Evolutionary conservation across 1,140 invertebrate genomes (phyloP), one percentile per base, ranked within the genome.

Genomic region (Aethina tumida): DNA sequence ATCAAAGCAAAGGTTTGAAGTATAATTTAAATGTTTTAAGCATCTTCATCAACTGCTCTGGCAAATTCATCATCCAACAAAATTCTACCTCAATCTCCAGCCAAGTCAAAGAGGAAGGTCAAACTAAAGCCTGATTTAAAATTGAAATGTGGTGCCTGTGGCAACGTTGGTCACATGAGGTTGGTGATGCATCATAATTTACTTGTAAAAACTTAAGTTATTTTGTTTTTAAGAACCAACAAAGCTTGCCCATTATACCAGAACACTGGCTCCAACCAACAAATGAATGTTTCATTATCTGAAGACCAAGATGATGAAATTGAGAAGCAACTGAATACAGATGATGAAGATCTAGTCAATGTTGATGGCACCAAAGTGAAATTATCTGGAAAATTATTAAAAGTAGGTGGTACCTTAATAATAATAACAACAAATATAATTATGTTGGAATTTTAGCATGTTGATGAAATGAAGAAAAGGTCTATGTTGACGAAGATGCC

Each of bases 131-230:
- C 87, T 16, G 85, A 93, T 63, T 68, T 93, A 2, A 92, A 93
- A 67, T 69, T 99, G 12, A 84, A 84, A 68, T 99, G 96, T 65
- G 93, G 95, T 10, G 94, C 95, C 9, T 99, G 96, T 67, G 94
- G 94, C 3, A 84, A 90, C 53, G 82, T 81, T 15, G 79, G 80
- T 1, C 77, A 81, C 48, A 81, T 81, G 78, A 69, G 56, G 52
- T 55, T 38, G 29, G 25, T 20, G 19, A 27, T 24, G 26, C 17
- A 6, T 19, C 9, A 15, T 20, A 35, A 15, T 18, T 36, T 12
- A 46, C 32, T 37, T 15, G 13, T 3, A 12, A 30, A 3, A 9
- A 19, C 24, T 2, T 3, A 24, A 30, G 19, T 40, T 53, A 20
- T 15, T 28, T 13, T 29, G 12, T 29, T 41, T 15, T 42, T 29